Conservation (phyloP, 2,113 vertebrate species). For the Gopherus flavomarginatus region DNA sequence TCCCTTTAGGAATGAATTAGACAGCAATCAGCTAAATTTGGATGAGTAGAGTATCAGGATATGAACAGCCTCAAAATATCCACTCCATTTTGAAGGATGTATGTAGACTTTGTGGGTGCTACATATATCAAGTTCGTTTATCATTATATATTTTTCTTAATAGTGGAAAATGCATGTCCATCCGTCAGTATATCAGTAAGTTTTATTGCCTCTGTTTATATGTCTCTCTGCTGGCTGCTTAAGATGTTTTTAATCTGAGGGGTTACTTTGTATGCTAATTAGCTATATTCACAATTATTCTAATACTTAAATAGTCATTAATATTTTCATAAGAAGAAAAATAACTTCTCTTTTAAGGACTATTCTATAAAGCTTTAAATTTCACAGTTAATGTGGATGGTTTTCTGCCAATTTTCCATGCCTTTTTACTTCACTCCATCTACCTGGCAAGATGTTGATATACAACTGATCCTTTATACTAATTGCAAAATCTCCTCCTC, state of each 20-base stretch:
- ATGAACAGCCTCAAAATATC: background rate
- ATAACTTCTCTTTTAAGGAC: background rate
- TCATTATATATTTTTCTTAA: background rate
- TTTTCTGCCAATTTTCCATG: background rate
- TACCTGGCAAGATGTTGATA: slow-evolving; percentile 24
- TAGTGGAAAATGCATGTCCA: background rate
- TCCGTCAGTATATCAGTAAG: background rate
- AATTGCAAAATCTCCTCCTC: slow-evolving; percentile 26
- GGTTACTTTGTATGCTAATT: background rate
- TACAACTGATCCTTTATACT: background rate
- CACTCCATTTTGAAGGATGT: background rate
- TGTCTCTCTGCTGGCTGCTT: background rate
- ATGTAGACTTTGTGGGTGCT: background rate
- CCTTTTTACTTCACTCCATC: slow-evolving; percentile 27
- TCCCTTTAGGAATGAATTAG: background rate
- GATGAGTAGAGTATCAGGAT: background rate
- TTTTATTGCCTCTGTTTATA: slow-evolving; percentile 3
- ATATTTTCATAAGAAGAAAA: background rate
- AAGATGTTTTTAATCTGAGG: background rate
- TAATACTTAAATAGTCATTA: slow-evolving; percentile 28
- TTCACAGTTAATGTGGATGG: background rate
- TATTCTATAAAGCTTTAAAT: slow-evolving; percentile 47
- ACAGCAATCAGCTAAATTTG: accelerated
- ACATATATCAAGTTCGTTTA: background rate
- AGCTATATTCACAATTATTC: background rate